Conservation (phyloP, 1,140 invertebrate genomes). For the Drosophila athabasca region DNA sequence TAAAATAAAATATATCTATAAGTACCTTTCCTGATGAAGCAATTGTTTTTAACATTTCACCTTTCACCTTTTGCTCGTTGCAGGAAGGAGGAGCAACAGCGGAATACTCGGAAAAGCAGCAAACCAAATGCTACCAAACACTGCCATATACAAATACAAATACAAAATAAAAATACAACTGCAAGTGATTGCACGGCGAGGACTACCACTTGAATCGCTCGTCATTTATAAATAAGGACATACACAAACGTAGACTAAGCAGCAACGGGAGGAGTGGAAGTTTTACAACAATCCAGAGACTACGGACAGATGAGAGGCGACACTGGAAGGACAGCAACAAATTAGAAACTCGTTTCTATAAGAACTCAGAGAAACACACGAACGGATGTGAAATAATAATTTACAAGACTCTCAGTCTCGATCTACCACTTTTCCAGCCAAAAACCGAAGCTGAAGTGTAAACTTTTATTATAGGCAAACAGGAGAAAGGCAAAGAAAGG, state of each 20-base stretch:
- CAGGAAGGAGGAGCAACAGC: slow-evolving; percentile 18
- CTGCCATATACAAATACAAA: slow-evolving; percentile 64
- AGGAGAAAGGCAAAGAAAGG: slow-evolving; percentile 37
- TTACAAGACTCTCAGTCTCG: slow-evolving; percentile 27
- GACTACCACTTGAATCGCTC: slow-evolving; percentile 51
- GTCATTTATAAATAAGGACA: slow-evolving; percentile 44
- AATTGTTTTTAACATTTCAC: background rate
- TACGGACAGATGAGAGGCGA: slow-evolving; percentile 27
- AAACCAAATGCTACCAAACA: slow-evolving; percentile 64
- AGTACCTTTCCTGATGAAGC: background rate
- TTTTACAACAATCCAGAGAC: slow-evolving; percentile 49
- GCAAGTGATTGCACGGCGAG: slow-evolving; percentile 43
- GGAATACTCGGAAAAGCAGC: slow-evolving; percentile 54
- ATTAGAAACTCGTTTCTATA: slow-evolving; percentile 26
- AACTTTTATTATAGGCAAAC: slow-evolving; percentile 54
- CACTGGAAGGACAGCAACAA: slow-evolving; percentile 6
- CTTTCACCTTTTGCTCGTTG: background rate
- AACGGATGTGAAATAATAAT: slow-evolving; percentile 46
- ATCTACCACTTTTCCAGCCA: slow-evolving; percentile 8
- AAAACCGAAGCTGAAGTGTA: slow-evolving; percentile 30
- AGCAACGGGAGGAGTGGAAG: slow-evolving; percentile 19
- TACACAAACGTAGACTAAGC: slow-evolving; percentile 35
- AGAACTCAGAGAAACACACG: slow-evolving; percentile 3
- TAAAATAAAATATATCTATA: background rate
- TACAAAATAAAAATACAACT: slow-evolving; percentile 7